phyloP scores from a whole-genome alignment of 2,797 vertebrate species.

The Bradypodion pumilum region DNA sequence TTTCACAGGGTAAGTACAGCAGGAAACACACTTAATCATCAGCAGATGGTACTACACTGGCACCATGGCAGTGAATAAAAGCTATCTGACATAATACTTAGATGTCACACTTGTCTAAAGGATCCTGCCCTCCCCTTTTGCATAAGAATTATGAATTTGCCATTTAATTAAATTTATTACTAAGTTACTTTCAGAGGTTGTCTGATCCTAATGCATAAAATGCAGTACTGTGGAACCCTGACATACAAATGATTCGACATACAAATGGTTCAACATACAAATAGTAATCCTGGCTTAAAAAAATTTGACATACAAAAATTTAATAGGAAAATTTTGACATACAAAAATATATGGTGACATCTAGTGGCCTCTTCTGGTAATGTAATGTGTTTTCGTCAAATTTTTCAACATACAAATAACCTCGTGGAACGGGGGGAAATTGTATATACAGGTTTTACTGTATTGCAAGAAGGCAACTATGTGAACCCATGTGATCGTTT shows the following conservation, averaged over 20 bases:
- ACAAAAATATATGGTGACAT: too few relatives aligned
- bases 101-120: constrained; percentile 54
- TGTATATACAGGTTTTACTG: too few relatives aligned
- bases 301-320: too few relatives aligned
- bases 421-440: too few relatives aligned
- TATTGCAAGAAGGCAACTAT: constrained; percentile 27
- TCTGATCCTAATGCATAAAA: constrained; percentile 31
- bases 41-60: constrained; percentile 58
- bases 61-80: constrained; percentile 65
- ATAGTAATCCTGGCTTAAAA: too few relatives aligned
- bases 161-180: constrained; percentile 22
- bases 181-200: constrained; percentile 39
- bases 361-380: too few relatives aligned
- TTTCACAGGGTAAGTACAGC: constrained; percentile 60
- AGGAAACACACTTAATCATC: constrained; percentile 59
- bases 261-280: too few relatives aligned
- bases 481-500: constrained; percentile 8
- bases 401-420: too few relatives aligned
- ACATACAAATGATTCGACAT: too few relatives aligned
- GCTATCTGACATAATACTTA: constrained; percentile 66
- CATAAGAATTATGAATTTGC: constrained; percentile 12
- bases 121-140: background rate
- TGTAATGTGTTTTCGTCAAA: too few relatives aligned
- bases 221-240: too few relatives aligned
- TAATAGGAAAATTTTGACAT: too few relatives aligned